Percentiles rank a stretch among this genome's conserved stretches.
These are phyloP conservation scores for Typhlichthys eigenmanni DNA, from an alignment of 2,797 vertebrate species.

Conservation along the genomic window DNA sequence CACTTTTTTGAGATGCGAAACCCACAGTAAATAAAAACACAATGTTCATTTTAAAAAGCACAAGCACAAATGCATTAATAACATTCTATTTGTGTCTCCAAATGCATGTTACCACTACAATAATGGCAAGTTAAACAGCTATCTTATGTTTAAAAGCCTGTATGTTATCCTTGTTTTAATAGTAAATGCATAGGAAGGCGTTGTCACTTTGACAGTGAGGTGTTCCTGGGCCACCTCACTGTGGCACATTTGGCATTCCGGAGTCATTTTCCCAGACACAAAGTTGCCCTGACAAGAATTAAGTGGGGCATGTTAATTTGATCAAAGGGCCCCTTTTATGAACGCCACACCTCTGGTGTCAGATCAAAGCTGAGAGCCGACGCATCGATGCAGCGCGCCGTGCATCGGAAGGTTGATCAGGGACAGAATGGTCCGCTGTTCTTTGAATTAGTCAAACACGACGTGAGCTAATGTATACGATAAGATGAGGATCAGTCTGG, in stretches of 20 bases:
- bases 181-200: neutral
- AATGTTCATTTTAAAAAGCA: too few relatives aligned
- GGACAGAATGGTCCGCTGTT: slow-evolving; percentile 17
- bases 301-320: slow-evolving; percentile 57
- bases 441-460: slow-evolving; percentile 13
- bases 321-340: slow-evolving; percentile 61
- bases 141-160: too few relatives aligned
- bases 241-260: slow-evolving; percentile 34
- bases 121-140: too few relatives aligned
- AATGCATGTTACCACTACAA: too few relatives aligned
- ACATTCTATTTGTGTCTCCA: too few relatives aligned
- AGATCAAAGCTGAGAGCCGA: slow-evolving; percentile 59
- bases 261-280: slow-evolving; percentile 38
- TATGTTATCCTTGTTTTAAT: neutral
- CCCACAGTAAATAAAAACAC: too few relatives aligned
- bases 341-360: slow-evolving; percentile 42
- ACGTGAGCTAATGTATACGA: too few relatives aligned
- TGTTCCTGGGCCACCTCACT: neutral
- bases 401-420: neutral
- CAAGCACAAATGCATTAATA: too few relatives aligned
- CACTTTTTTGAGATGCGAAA: too few relatives aligned
- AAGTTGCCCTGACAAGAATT: slow-evolving; percentile 43
- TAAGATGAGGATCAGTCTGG: too few relatives aligned
- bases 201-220: neutral
- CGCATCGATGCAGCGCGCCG: slow-evolving; percentile 32